Conservation (phyloP, 2,113 vertebrate species). For the Chloropsis cyanopogon region DNA sequence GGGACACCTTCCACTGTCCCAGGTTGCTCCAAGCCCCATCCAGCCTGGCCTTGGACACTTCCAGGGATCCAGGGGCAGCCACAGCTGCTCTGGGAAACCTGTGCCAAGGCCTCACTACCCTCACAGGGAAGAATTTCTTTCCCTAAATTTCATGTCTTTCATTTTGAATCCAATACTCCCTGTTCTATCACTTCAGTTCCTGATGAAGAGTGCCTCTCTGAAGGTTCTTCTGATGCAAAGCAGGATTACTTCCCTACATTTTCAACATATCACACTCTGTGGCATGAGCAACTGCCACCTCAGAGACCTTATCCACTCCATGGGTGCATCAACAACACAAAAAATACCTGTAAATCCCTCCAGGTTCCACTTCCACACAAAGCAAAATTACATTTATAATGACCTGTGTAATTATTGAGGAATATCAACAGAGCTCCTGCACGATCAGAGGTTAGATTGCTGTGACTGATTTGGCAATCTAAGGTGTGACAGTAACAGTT, state of each 20-base stretch:
- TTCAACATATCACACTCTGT: neutral
- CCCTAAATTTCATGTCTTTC: neutral
- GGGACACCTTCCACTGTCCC: neutral
- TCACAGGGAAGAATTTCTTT: neutral
- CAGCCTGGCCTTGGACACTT: fast-evolving
- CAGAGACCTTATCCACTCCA: neutral
- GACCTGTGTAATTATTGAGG: neutral
- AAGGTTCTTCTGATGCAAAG: neutral
- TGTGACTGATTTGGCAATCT: neutral
- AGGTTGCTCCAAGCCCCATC: fast-evolving
- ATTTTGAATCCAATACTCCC: neutral
- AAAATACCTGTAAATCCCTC: neutral
- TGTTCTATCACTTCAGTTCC: neutral
- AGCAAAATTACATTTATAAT: neutral
- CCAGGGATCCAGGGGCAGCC: neutral
- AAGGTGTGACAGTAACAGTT: neutral
- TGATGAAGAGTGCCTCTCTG: neutral
- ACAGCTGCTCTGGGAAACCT: neutral
- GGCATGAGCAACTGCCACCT: neutral
- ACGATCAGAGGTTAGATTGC: neutral
- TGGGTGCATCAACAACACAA: neutral
- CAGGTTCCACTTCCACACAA: neutral
- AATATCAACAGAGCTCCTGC: neutral
- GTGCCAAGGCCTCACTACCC: fast-evolving
- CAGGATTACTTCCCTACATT: neutral